A percentile compares a stretch with the other conserved stretches of the same genome.
Conservation (phyloP, 2,113 vertebrate genomes). For the Thermophis baileyi region DNA sequence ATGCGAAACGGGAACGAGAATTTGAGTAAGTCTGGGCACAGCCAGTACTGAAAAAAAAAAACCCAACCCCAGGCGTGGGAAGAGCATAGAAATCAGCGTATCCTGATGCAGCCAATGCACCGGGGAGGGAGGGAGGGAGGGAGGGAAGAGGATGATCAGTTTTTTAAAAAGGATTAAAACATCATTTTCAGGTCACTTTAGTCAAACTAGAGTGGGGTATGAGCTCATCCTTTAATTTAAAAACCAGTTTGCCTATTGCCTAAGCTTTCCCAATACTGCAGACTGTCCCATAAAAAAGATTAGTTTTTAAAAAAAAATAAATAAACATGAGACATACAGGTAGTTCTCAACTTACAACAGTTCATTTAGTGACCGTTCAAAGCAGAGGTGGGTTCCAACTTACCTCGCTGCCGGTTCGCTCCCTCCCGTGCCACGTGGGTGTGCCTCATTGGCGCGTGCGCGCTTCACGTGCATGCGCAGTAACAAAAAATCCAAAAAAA, state of each 20-base stretch:
- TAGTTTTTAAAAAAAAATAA: not conserved
- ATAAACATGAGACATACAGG: not conserved
- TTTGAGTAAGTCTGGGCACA: not conserved
- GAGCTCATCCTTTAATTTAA: not conserved
- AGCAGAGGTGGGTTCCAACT: no score
- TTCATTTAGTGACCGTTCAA: no score
- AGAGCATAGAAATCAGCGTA: accelerated
- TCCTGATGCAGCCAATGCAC: accelerated
- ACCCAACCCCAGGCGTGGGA: no score
- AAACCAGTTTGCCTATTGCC: not conserved
- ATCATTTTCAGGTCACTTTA: not conserved
- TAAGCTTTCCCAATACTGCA: not conserved
- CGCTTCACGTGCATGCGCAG: no score
- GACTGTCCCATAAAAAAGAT: not conserved
- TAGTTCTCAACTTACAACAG: no score
- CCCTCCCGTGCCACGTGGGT: no score
- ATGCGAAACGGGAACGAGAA: not conserved
- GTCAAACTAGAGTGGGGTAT: not conserved
- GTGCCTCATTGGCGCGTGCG: no score
- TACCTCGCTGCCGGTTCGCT: no score
- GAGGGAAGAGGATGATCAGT: not conserved
- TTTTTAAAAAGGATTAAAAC: not conserved
- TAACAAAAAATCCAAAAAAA: no score
- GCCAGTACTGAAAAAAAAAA: not conserved
- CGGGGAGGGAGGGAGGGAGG: not conserved